Base-by-base conservation (phyloP, 2,113 vertebrate genomes). In the Sylvilagus bachmani region DNA sequence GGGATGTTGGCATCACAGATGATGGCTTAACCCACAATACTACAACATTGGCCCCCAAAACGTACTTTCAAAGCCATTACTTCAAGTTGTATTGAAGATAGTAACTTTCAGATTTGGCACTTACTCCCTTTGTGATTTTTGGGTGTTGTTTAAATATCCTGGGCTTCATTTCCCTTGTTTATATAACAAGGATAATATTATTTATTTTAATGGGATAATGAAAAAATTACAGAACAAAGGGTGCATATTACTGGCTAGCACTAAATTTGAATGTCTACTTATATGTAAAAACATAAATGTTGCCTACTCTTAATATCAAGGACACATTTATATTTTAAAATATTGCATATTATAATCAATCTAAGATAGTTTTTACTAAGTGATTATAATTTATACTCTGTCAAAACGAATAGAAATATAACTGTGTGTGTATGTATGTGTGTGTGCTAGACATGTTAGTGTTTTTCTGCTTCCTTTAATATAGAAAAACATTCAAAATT, bases 301-400 rank as follows among this genome's bases (percentile, higher is more conserved):
- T 55, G 11, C 62, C 51, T 74, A 36, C 25, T 55, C 19, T 69
- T 87, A 16, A 1, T 36, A 67, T 89, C 74, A 53, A 9, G 82
- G 24, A 80, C 22, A 33, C 0, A 8, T 77, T 94, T 92, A 74
- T 1, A 61, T 74, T 51, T 85, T 29, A 74, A 89, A 49, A 38
- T 62, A 33, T 25, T 62, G 12, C 5, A 44, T 33, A 5, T 31
- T 80, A 10, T 61, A 87, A 92, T 90, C 95, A 88, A 74, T 80
- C 61, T 75, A 93, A 77, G 79, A 86, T 91, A 53, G 77, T 1
- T 64, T 86, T 24, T 33, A 14, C 71, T 93, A 70, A 6, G n/a
- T 86, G 22, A 67, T 33, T 94, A n/a, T 69, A 95, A 36, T 97
- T 96, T 85, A 95, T 61, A 77, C 67, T 79, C 61, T 91, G 69